These are phyloP conservation scores for Anoplophora glabripennis DNA, from an alignment of 1,140 invertebrate genomes.

Conservation along the genomic window DNA sequence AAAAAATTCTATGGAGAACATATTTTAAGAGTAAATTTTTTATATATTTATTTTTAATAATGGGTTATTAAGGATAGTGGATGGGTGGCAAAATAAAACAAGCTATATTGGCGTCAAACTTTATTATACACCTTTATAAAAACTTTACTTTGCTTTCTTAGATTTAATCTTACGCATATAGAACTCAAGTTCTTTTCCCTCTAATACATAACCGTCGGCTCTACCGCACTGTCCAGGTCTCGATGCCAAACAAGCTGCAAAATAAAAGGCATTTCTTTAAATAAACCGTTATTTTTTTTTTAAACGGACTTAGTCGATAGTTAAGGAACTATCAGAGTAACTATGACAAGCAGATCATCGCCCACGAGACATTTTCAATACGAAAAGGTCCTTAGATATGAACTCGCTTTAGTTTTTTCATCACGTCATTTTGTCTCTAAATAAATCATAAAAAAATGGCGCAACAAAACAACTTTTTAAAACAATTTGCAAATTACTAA, in stretches of 20 bases:
- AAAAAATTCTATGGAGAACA: too few relatives aligned
- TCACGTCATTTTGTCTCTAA: too few relatives aligned
- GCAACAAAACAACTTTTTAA: too few relatives aligned
- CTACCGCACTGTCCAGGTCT: constrained; percentile 96
- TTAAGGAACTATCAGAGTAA: constrained; percentile 68
- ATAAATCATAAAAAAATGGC: too few relatives aligned
- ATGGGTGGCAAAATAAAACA: not conserved
- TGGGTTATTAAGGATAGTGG: too few relatives aligned
- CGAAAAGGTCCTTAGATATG: constrained; percentile 51
- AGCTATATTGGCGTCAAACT: not conserved
- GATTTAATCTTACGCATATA: constrained; percentile 98
- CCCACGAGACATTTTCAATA: constrained; percentile 60
- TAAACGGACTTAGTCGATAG: constrained; percentile 17
- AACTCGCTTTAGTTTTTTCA: constrained; percentile 49
- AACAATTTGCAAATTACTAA: not conserved
- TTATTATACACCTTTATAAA: constrained; percentile 9
- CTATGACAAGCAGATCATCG: constrained; percentile 73
- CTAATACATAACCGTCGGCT: constrained; percentile 95
- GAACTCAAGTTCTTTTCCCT: constrained; percentile 99
- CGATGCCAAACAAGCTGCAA: constrained; percentile 90
- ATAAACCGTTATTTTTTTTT: constrained; percentile 6
- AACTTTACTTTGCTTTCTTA: constrained; percentile 82
- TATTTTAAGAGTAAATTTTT: too few relatives aligned
- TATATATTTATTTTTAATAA: too few relatives aligned
- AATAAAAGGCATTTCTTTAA: constrained; percentile 38